These are phyloP conservation scores for Myotis daubentonii DNA, from an alignment of 2,797 vertebrate species.

Conservation along the genomic window DNA sequence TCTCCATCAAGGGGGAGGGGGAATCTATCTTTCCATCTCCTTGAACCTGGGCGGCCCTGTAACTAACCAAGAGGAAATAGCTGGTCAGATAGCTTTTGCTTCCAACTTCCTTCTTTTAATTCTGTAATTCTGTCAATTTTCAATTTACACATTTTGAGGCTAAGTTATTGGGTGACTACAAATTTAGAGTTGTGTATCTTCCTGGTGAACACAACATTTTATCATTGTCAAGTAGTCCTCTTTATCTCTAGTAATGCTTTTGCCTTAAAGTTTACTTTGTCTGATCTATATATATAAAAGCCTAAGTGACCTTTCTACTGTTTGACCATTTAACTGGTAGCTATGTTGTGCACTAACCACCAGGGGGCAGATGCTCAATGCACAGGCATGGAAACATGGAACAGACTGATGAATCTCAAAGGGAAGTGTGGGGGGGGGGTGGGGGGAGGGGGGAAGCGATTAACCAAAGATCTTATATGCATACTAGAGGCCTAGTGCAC, in stretches of 20 bases:
- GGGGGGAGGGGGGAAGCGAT: too few species aligned
- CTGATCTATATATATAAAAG: neutral
- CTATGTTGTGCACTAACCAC: too few species aligned
- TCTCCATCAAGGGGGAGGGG: neutral
- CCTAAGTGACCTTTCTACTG: too few species aligned
- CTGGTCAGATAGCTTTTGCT: neutral
- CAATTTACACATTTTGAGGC: neutral
- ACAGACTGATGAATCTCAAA: too few species aligned
- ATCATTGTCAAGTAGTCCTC: neutral
- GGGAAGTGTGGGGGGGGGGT: too few species aligned
- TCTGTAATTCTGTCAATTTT: neutral
- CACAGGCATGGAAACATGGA: too few species aligned
- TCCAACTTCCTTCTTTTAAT: neutral
- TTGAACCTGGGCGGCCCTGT: neutral
- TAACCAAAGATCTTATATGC: too few species aligned
- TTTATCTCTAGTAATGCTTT: neutral
- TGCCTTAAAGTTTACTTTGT: conserved; percentile 1
- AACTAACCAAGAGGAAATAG: neutral
- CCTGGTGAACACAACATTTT: neutral
- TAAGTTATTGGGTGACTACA: neutral
- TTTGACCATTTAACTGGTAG: too few species aligned
- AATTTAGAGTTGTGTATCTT: neutral
- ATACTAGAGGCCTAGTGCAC: too few species aligned
- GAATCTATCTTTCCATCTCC: neutral
- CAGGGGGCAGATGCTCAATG: too few species aligned